These are phyloP conservation scores for Kryptolebias marmoratus DNA, from an alignment of 2,113 vertebrate species.

Conservation along the genomic window DNA sequence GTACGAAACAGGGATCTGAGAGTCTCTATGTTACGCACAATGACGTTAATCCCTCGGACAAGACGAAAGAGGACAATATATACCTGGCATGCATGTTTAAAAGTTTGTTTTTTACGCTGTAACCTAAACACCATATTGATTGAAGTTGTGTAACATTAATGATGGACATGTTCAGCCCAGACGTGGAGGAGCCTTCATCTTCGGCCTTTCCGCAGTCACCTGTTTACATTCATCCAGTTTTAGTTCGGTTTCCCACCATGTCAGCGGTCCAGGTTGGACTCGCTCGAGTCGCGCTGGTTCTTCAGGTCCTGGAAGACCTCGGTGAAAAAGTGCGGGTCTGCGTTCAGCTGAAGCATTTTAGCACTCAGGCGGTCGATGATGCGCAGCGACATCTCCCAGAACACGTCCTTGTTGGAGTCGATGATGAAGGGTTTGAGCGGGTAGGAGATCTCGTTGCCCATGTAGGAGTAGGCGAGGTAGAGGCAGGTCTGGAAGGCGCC, in stretches of 20 bases:
- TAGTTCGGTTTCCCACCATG: constrained; percentile 25
- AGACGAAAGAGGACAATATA: constrained; percentile 50
- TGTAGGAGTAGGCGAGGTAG: constrained; percentile 97
- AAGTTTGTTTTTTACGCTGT: constrained; percentile 39
- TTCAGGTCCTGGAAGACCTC: constrained; percentile 98
- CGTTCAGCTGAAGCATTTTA: constrained; percentile 96
- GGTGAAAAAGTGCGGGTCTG: constrained; percentile 97
- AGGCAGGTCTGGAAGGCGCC: constrained; percentile 96
- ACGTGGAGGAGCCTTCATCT: constrained; percentile 16
- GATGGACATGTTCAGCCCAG: constrained; percentile 32
- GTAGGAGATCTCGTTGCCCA: constrained; percentile 99
- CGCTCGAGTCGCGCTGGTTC: constrained; percentile 87
- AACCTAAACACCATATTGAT: constrained; percentile 53
- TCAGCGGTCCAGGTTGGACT: constrained; percentile 89
- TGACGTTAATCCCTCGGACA: constrained; percentile 28
- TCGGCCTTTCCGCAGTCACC: constrained; percentile 17
- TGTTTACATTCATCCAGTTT: constrained; percentile 31
- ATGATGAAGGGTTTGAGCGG: constrained; percentile 97
- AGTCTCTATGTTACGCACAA: constrained; percentile 4
- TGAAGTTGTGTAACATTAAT: constrained; percentile 41
- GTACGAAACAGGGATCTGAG: constrained; percentile 21
- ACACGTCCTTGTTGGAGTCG: constrained; percentile 91
- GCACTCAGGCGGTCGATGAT: constrained; percentile 93
- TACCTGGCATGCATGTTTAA: constrained; percentile 70
- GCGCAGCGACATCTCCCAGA: constrained; percentile 93